Conservation (phyloP, 1,140 invertebrate genomes). For the Aphidius ervi region DNA sequence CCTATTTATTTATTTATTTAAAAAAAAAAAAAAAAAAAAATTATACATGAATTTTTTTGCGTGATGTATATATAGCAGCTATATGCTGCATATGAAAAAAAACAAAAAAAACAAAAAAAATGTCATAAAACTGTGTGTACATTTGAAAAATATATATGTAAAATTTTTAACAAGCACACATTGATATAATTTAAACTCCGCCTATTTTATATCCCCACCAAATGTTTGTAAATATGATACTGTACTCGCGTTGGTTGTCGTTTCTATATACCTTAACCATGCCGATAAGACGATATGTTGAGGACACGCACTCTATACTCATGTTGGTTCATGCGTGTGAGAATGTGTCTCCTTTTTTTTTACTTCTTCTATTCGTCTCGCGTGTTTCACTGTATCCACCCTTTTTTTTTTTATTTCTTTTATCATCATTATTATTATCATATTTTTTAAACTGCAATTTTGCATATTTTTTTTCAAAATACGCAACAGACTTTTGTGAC, state of each 20-base stretch:
- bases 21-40: no score
- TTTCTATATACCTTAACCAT: background rate
- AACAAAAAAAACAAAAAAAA: no score
- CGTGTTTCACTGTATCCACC: no score
- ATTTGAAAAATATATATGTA: background rate
- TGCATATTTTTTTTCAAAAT: background rate
- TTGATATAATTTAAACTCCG: conserved; percentile 1
- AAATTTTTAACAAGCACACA: background rate
- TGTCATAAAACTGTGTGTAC: background rate
- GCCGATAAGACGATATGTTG: background rate
- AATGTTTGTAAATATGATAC: no score
- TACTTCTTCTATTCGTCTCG: no score
- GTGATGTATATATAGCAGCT: no score
- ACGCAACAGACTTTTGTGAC: no score
- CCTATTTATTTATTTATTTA: no score
- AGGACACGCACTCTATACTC: background rate
- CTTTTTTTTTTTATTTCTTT: background rate
- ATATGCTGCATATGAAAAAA: no score
- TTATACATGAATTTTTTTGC: no score
- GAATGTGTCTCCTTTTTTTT: no score
- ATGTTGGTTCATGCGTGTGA: background rate
- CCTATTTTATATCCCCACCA: conserved; percentile 6
- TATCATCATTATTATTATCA: background rate
- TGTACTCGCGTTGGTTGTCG: background rate
- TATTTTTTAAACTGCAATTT: background rate